Evolutionary conservation across 1,140 invertebrate species (phyloP).

Genomic region (Zelostemma sp.): DNA sequence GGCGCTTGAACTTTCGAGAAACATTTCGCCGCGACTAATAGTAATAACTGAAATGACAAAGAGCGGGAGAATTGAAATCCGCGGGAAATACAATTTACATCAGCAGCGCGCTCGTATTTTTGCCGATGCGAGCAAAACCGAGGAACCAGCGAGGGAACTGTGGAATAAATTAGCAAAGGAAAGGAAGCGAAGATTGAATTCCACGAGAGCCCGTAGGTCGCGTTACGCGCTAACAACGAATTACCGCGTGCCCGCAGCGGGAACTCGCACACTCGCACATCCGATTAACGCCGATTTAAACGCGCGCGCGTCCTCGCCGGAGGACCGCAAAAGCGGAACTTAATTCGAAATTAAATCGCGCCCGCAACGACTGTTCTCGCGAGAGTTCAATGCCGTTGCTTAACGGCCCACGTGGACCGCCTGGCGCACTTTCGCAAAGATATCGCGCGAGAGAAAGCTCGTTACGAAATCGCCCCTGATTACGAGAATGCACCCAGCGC

Average conservation of each 20-base stretch:
- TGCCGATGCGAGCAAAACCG: neutral
- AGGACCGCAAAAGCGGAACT: conserved; percentile 5
- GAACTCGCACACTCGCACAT: conserved; percentile 2
- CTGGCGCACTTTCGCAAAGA: conserved; percentile 1
- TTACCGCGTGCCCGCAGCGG: neutral
- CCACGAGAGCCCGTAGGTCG: neutral
- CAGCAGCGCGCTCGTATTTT: too few species aligned
- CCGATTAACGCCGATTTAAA: conserved; percentile 11
- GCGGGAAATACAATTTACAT: too few species aligned
- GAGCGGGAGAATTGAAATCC: neutral
- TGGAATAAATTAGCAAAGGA: neutral
- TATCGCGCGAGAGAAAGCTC: conserved; percentile 1
- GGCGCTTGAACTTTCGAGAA: too few species aligned
- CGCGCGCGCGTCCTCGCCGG: neutral
- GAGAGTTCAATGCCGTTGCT: neutral
- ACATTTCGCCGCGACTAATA: too few species aligned
- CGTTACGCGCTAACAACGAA: neutral
- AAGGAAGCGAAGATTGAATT: neutral
- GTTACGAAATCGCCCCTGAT: conserved; percentile 8
- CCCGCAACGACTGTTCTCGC: neutral
- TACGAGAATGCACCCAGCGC: neutral
- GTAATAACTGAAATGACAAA: too few species aligned
- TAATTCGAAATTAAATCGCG: conserved; percentile 7
- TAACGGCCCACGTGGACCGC: conserved; percentile 6
- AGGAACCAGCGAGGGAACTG: neutral